These are phyloP conservation scores for Nannobrachium achirus DNA, from an alignment of 2,113 vertebrate species.

Conservation along the genomic window DNA sequence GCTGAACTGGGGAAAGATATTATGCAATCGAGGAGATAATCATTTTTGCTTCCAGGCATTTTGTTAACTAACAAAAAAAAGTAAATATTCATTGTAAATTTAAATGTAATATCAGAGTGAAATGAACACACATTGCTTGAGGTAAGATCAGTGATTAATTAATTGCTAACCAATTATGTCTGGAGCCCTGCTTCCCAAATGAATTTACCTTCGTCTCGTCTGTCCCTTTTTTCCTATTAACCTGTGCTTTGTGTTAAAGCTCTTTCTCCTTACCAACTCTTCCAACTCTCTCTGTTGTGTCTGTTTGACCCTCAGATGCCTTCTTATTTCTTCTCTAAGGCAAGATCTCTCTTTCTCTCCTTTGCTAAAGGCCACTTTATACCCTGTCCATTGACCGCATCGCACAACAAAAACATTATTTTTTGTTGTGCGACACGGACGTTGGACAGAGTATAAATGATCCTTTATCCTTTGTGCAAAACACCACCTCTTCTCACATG, in stretches of 20 bases:
- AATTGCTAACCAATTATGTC: constrained; percentile 61
- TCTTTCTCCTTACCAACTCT: constrained; percentile 61
- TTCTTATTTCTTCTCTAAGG: constrained; percentile 84
- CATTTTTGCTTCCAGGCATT: constrained; percentile 48
- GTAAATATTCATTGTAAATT: constrained; percentile 59
- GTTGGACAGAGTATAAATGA: too few relatives aligned
- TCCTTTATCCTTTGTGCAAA: constrained; percentile 56
- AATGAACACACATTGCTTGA: constrained; percentile 59
- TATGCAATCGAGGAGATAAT: constrained; percentile 62
- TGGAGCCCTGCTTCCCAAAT: constrained; percentile 50
- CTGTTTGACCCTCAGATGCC: constrained; percentile 80
- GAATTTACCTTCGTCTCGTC: constrained; percentile 61
- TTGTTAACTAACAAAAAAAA: constrained; percentile 58
- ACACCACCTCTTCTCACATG: constrained; percentile 54
- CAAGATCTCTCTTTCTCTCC: constrained; percentile 79
- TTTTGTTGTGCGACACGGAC: too few relatives aligned
- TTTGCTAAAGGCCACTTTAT: constrained; percentile 49
- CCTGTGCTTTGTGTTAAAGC: constrained; percentile 69
- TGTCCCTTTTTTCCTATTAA: constrained; percentile 64
- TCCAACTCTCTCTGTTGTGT: constrained; percentile 78
- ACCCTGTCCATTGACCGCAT: too few relatives aligned
- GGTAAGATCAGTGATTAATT: constrained; percentile 62
- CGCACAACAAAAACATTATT: too few relatives aligned
- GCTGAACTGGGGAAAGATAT: constrained; percentile 32
- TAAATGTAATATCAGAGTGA: constrained; percentile 57